Conservation (phyloP, 2,797 vertebrate species). For the Poecilia velifera region DNA sequence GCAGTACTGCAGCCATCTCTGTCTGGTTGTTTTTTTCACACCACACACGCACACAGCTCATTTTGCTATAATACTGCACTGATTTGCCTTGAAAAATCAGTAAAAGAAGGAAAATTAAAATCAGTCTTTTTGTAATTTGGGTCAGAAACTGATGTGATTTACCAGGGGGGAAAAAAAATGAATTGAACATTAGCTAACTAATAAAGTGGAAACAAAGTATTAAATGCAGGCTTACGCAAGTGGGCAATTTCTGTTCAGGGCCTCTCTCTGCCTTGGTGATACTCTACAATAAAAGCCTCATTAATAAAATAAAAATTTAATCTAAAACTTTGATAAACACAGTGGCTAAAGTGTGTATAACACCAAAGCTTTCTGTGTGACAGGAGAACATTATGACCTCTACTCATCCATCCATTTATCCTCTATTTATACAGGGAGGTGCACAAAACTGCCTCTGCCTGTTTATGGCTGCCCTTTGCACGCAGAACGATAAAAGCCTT, state of each 20-base stretch:
- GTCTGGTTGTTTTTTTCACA: neutral
- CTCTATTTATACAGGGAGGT: neutral
- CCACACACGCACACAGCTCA: neutral
- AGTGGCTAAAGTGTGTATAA: neutral
- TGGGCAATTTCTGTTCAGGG: neutral
- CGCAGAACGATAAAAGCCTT: neutral
- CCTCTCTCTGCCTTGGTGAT: neutral
- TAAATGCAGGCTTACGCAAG: neutral
- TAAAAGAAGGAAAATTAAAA: too few species aligned
- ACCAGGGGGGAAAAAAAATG: neutral
- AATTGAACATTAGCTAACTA: neutral
- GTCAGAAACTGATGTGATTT: neutral
- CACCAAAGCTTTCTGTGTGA: neutral
- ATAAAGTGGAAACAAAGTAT: neutral
- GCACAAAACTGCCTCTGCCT: neutral
- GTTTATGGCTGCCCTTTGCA: neutral
- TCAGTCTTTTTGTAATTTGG: neutral
- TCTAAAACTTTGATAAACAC: neutral
- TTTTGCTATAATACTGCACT: neutral
- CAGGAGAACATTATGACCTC: neutral
- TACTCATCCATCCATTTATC: slow-evolving; percentile 1
- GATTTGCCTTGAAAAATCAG: too few species aligned
- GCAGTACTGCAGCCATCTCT: neutral
- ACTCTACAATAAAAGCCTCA: neutral
- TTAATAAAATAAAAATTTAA: neutral